phyloP scores from a whole-genome alignment of 2,888 invertebrate genomes.

The Drosophila phalerata region DNA sequence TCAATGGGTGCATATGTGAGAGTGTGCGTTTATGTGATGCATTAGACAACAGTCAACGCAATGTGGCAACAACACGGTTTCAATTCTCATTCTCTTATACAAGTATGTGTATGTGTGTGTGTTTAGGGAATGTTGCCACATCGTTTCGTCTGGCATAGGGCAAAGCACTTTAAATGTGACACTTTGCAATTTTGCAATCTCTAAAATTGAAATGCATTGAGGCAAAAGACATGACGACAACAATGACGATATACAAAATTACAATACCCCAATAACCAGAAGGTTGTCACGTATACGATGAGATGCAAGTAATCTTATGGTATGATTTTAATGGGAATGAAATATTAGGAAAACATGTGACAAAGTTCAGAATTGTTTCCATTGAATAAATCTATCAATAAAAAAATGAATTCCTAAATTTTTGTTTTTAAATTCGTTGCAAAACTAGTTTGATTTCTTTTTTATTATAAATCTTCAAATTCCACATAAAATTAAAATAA shows the following conservation, averaged over 20 bases:
- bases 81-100: constrained; percentile 7
- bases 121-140: constrained; percentile 40
- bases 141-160: constrained; percentile 39
- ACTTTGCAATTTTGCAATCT: constrained; percentile 45
- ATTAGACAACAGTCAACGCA: constrained; percentile 45
- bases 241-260: constrained; percentile 10
- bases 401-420: too few species aligned
- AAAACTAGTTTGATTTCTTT: too few species aligned
- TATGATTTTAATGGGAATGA: neutral
- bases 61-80: constrained; percentile 34
- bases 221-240: constrained; percentile 28
- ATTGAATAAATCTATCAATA: too few species aligned
- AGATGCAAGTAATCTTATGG: neutral
- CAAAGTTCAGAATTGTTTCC: too few species aligned
- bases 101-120: neutral
- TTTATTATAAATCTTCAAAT: too few species aligned
- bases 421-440: too few species aligned
- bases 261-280: constrained; percentile 14
- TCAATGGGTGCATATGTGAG: constrained; percentile 3
- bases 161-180: constrained; percentile 66
- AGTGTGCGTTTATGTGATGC: constrained; percentile 22
- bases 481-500: too few species aligned
- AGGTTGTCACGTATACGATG: neutral
- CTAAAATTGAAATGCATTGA: constrained; percentile 61
- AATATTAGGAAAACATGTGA: neutral